These are phyloP conservation scores for Pseudolaguvia tuberculata DNA, from an alignment of 2,113 vertebrate species.

Conservation along the genomic window DNA sequence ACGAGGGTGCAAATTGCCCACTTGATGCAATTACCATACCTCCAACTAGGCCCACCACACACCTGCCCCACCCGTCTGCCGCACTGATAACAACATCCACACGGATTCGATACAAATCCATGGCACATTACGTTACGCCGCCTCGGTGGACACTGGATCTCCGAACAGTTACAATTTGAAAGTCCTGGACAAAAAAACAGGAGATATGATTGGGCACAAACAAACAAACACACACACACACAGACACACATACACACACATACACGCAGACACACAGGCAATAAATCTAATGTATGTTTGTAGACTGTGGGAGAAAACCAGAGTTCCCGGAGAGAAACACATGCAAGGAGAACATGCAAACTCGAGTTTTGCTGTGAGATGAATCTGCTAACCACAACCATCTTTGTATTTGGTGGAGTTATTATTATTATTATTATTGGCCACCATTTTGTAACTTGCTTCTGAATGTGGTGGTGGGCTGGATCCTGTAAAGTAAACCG, in stretches of 20 bases:
- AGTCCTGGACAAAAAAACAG: not conserved
- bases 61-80: slow-evolving; percentile 24
- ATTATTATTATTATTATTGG: no score
- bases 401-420: no score
- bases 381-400: no score
- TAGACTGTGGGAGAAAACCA: no score
- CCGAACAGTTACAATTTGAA: slow-evolving; percentile 29
- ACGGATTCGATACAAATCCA: slow-evolving; percentile 7
- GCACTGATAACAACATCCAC: slow-evolving; percentile 39
- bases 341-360: no score
- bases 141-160: not conserved
- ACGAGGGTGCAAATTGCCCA: slow-evolving; percentile 15
- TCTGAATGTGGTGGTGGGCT: not conserved
- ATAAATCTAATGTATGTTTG: no score
- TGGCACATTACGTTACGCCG: not conserved
- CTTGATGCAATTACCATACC: slow-evolving; percentile 23
- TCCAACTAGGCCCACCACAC: slow-evolving; percentile 34
- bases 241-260: no score
- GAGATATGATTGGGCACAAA: not conserved
- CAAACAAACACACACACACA: no score
- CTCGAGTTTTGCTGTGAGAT: no score
- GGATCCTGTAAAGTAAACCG: not conserved
- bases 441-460: no score
- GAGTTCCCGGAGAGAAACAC: no score
- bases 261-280: no score